These are phyloP conservation scores for Phasia obesa DNA, from an alignment of 2,888 invertebrate species.

Conservation along the genomic window DNA sequence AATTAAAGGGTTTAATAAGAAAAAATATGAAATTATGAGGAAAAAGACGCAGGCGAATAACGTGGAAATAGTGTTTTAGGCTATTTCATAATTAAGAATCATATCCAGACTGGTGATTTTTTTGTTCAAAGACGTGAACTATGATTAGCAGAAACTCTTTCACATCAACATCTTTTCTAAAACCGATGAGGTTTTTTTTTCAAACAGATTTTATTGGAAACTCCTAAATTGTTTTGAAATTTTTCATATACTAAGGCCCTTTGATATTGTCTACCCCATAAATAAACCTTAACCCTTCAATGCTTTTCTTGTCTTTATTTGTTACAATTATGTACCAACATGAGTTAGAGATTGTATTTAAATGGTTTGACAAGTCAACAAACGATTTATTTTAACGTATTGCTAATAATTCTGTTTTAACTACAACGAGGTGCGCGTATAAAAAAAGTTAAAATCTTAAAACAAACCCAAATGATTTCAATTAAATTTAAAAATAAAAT, in stretches of 20 bases:
- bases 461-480: conserved; percentile 61
- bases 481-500: conserved; percentile 69
- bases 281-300: background rate
- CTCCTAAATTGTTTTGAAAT: no score
- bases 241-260: background rate
- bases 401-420: conserved; percentile 50
- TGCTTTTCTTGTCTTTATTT: background rate
- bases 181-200: no score
- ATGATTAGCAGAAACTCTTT: no score
- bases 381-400: conserved; percentile 66
- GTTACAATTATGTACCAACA: conserved; percentile 18
- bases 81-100: no score
- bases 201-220: no score
- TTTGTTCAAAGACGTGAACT: no score
- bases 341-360: conserved; percentile 36
- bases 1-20: no score
- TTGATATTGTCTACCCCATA: background rate
- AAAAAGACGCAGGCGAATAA: no score
- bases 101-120: no score
- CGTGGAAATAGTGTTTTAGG: no score
- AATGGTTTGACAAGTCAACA: conserved; percentile 64
- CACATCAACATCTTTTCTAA: no score
- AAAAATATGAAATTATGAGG: no score
- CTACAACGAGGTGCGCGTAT: conserved; percentile 4
- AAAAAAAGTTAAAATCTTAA: background rate